These are phyloP conservation scores for Euproctis similis DNA, from an alignment of 2,888 invertebrate genomes.

Conservation along the genomic window DNA sequence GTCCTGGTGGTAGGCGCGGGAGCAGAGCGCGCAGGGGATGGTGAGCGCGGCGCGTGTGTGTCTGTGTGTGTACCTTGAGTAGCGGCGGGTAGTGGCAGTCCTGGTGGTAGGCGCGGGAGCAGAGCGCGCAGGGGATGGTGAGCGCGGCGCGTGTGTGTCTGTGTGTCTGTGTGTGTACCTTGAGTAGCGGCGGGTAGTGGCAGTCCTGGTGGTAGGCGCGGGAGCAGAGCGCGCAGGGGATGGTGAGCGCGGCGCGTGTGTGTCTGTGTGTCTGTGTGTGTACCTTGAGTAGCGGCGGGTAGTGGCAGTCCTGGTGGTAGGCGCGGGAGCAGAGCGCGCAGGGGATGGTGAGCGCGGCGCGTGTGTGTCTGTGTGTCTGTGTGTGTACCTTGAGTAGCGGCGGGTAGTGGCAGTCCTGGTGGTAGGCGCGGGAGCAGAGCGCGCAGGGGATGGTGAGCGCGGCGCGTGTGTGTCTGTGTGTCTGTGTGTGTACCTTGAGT, in stretches of 20 bases:
- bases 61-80: background rate
- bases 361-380: background rate
- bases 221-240: background rate
- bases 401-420: background rate
- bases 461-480: too few species aligned
- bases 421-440: background rate
- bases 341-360: background rate
- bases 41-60: background rate
- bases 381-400: background rate
- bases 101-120: background rate
- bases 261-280: background rate
- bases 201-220: background rate
- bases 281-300: constrained; percentile 1
- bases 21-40: background rate
- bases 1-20: background rate
- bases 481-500: background rate
- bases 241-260: background rate
- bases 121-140: background rate
- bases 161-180: background rate
- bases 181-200: constrained; percentile 1
- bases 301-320: background rate
- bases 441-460: background rate
- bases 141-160: too few species aligned
- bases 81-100: constrained; percentile 1
- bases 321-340: background rate